Evolutionary conservation across 1,140 invertebrate species (phyloP).

Genomic region (Meteorus sp.): DNA sequence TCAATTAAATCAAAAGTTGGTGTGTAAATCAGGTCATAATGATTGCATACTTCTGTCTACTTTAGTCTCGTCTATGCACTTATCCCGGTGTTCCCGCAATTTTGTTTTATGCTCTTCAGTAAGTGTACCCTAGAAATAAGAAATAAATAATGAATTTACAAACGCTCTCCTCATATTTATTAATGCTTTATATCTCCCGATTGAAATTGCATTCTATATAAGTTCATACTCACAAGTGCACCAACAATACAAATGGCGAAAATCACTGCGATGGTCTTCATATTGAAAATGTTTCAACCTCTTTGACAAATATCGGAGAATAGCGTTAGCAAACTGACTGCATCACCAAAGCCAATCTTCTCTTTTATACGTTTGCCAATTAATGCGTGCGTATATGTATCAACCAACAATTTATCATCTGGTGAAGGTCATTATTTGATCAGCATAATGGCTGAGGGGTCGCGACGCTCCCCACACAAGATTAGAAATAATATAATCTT

Average conservation of each 20-base stretch:
- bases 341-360: too few species aligned
- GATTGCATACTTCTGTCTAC: constrained; percentile 37
- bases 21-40: constrained; percentile 12
- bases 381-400: too few species aligned
- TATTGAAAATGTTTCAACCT: constrained; percentile 18
- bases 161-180: not conserved
- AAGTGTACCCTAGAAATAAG: constrained; percentile 33
- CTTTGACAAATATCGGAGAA: not conserved
- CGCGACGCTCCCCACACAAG: too few species aligned
- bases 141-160: constrained; percentile 13
- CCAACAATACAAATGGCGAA: constrained; percentile 36
- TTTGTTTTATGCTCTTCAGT: constrained; percentile 40
- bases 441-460: too few species aligned
- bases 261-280: constrained; percentile 33
- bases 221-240: constrained; percentile 33
- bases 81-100: constrained; percentile 28
- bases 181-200: not conserved
- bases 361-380: too few species aligned
- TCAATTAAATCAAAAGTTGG: not conserved
- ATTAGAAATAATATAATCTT: too few species aligned
- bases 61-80: constrained; percentile 37
- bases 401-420: too few species aligned
- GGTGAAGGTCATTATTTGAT: too few species aligned
- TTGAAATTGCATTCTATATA: too few species aligned
- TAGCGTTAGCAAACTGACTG: too few species aligned